These are phyloP conservation scores for Otus scops DNA, from an alignment of 2,797 vertebrate species.

Conservation along the genomic window DNA sequence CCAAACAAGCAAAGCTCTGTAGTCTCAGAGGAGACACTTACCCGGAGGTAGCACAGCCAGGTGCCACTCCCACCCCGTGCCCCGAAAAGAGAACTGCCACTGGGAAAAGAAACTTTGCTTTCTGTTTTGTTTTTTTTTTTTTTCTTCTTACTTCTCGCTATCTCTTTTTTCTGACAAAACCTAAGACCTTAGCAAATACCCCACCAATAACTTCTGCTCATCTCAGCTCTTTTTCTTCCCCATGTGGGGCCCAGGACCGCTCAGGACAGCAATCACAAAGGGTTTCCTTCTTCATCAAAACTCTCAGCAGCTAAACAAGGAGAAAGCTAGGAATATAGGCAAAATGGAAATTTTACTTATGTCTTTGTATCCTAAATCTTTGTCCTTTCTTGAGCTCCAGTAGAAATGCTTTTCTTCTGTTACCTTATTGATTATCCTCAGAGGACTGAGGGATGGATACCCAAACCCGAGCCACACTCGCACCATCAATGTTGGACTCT, in stretches of 20 bases:
- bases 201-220: background rate
- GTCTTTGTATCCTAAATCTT: background rate
- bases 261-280: background rate
- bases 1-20: background rate
- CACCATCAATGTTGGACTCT: background rate
- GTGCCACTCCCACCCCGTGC: background rate
- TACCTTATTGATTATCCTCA: background rate
- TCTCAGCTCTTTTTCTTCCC: conserved; percentile 21
- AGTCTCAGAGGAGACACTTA: background rate
- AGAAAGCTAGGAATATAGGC: background rate
- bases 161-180: background rate
- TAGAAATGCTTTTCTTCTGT: background rate
- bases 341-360: background rate
- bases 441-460: background rate
- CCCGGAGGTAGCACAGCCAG: background rate
- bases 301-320: background rate
- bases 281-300: background rate
- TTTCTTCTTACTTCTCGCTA: background rate
- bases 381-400: background rate
- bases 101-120: conserved; percentile 12
- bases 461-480: background rate
- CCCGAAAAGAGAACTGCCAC: background rate
- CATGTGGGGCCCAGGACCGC: rapidly evolving
- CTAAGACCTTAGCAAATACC: background rate
- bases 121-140: background rate